Evolutionary conservation across 2,888 invertebrate species (phyloP).

Genomic region (Autographa gamma): DNA sequence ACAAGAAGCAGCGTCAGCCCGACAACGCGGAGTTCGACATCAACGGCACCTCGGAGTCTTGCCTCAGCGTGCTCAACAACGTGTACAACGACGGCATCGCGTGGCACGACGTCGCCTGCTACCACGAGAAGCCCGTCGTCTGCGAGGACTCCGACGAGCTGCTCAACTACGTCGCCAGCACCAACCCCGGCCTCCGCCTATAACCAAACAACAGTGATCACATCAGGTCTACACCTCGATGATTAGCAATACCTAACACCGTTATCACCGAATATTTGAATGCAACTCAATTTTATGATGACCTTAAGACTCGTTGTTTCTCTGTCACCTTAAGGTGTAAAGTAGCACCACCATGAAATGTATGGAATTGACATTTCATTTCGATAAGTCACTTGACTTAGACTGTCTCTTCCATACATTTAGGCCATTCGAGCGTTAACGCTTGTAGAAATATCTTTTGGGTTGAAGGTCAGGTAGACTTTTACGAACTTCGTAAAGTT

Average conservation of each 20-base stretch:
- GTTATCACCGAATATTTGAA: not conserved
- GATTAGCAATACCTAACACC: slow-evolving; percentile 18
- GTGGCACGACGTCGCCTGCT: slow-evolving; percentile 98
- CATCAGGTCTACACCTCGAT: slow-evolving; percentile 16
- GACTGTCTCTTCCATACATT: too few relatives aligned
- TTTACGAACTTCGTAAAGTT: too few relatives aligned
- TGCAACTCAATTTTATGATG: too few relatives aligned
- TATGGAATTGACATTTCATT: too few relatives aligned
- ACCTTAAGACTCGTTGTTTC: too few relatives aligned
- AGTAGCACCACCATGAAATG: too few relatives aligned
- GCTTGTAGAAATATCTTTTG: too few relatives aligned
- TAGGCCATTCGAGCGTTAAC: too few relatives aligned
- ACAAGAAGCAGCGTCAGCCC: slow-evolving; percentile 96
- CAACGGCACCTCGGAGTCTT: slow-evolving; percentile 96
- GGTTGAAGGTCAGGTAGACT: too few relatives aligned
- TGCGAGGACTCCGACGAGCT: slow-evolving; percentile 97
- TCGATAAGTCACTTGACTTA: too few relatives aligned
- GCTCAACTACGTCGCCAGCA: slow-evolving; percentile 94
- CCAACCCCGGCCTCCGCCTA: slow-evolving; percentile 94
- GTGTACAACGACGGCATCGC: slow-evolving; percentile 98
- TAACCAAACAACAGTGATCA: slow-evolving; percentile 79
- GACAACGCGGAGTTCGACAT: slow-evolving; percentile 97
- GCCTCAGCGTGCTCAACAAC: slow-evolving; percentile 96
- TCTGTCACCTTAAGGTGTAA: too few relatives aligned
- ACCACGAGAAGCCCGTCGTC: slow-evolving; percentile 97